Base-by-base conservation (phyloP, 2,113 vertebrate species). In the Pygoscelis antarcticus region DNA sequence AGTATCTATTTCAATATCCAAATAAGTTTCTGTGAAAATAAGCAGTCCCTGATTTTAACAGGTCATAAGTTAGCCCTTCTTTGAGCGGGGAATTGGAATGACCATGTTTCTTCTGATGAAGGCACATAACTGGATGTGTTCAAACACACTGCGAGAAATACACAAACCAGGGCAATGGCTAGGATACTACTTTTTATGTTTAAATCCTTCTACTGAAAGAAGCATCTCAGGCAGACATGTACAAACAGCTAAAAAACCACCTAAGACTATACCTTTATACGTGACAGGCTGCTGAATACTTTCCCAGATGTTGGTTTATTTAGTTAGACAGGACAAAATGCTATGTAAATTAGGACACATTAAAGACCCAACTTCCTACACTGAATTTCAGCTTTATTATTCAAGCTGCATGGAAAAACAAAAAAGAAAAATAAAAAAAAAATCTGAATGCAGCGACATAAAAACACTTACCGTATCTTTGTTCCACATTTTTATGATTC, bases 401-500 rank as follows among this genome's bases (percentile, higher is more conserved):
- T 77, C 13, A 87, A 94, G 27, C 16, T 49, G 49, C 29, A 62
- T 23, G 10, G 10, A 72, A 62, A 65, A 54, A 6, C 12, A 83
- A 61, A 29, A 36, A 80, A 92, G 13, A 57, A 89, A 86, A 71
- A 42, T 6, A 27, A 1, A 38, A 75, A 75, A 75, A 79, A 47
- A 77, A 77, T 36, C 10, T 51, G 22, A 94, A 71, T 47, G 27
- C 27, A 57, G 30, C 49, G 94, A 57, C 21, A 76, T 34, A 80
- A 71, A 52, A 77, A 30, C 46, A 96, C 99, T 96, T 98, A 99
- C 99, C 1, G 98, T 99, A 91, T 99, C 98, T 98, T 98, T 99
- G 97, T 99, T 99, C 99, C 99, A 99, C 96, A 99, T 98, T 97
- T 99, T 99, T 95, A 99, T 98, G 80, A 99, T 99, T 96, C 99